A percentile compares a stretch with the other conserved stretches of the same genome.
These are phyloP conservation scores for Trissolcus brochymenae DNA, from an alignment of 2,888 invertebrate genomes.

Conservation along the genomic window DNA sequence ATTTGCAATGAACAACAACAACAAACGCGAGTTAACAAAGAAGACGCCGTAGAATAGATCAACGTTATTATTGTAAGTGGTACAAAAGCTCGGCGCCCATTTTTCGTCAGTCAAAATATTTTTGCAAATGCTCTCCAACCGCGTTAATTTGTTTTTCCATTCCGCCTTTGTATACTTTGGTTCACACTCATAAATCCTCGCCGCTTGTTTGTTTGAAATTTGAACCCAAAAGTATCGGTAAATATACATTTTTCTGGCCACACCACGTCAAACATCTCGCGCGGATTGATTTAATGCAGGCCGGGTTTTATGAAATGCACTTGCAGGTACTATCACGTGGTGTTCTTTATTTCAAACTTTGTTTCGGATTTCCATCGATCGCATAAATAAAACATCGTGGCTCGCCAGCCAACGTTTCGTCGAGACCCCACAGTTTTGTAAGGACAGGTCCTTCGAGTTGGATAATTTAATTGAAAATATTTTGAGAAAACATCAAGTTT, in stretches of 20 bases:
- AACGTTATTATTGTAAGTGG: slow-evolving; percentile 31
- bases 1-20: too few relatives aligned
- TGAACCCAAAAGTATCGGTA: slow-evolving; percentile 24
- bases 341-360: slow-evolving; percentile 48
- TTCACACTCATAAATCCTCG: slow-evolving; percentile 40
- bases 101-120: slow-evolving; percentile 41
- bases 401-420: slow-evolving; percentile 60
- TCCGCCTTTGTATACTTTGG: slow-evolving; percentile 25
- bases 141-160: slow-evolving; percentile 45
- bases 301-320: slow-evolving; percentile 36
- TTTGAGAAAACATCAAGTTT: slow-evolving; percentile 29
- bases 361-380: slow-evolving; percentile 55
- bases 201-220: slow-evolving; percentile 45
- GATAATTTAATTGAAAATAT: slow-evolving; percentile 72
- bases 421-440: slow-evolving; percentile 65
- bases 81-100: slow-evolving; percentile 6
- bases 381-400: slow-evolving; percentile 63
- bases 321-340: slow-evolving; percentile 36
- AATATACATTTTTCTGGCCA: slow-evolving; percentile 21
- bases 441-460: slow-evolving; percentile 65
- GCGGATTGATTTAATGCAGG: slow-evolving; percentile 47
- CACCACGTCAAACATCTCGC: slow-evolving; percentile 22
- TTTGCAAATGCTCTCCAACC: slow-evolving; percentile 29
- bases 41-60: slow-evolving; percentile 5
- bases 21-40: too few relatives aligned